Evolutionary conservation across 2,888 invertebrate genomes (phyloP).

Genomic region (Crossocerus cetratus): DNA sequence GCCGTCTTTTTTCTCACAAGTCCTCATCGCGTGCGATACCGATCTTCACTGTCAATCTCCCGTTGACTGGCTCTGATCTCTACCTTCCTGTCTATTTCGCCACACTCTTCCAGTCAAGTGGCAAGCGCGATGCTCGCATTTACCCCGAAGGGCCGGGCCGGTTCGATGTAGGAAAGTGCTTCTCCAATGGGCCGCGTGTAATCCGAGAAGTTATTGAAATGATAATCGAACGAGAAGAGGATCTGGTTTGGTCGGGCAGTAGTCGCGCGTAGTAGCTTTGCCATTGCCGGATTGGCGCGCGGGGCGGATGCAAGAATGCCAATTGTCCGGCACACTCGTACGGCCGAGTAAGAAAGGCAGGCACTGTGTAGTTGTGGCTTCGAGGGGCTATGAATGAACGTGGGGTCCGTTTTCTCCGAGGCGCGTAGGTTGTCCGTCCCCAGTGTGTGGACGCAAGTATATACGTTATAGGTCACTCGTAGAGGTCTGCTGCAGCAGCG

Average conservation of each 20-base stretch:
- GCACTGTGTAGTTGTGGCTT: slow-evolving; percentile 26
- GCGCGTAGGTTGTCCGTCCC: slow-evolving; percentile 12
- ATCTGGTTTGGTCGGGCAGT: neutral
- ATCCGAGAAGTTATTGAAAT: neutral
- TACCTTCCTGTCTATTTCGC: no score
- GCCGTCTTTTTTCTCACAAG: slow-evolving; percentile 20
- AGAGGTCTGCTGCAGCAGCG: slow-evolving; percentile 17
- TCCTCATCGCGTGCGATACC: slow-evolving; percentile 5
- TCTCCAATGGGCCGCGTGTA: neutral
- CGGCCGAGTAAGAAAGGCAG: slow-evolving; percentile 12
- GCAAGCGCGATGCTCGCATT: no score
- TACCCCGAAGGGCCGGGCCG: no score
- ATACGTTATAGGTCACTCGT: slow-evolving; percentile 1
- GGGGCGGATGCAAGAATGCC: slow-evolving; percentile 11
- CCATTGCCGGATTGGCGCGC: neutral
- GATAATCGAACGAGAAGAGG: slow-evolving; percentile 11
- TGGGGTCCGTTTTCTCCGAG: slow-evolving; percentile 32
- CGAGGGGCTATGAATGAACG: slow-evolving; percentile 49
- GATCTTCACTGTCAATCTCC: slow-evolving; percentile 23
- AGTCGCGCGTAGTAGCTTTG: neutral
- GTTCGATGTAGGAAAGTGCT: no score
- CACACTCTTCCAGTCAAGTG: no score
- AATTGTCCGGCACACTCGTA: slow-evolving; percentile 26
- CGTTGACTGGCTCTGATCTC: neutral
- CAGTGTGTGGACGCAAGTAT: no score